These are phyloP conservation scores for Lagria hirta DNA, from an alignment of 2,888 invertebrate genomes.

Conservation along the genomic window DNA sequence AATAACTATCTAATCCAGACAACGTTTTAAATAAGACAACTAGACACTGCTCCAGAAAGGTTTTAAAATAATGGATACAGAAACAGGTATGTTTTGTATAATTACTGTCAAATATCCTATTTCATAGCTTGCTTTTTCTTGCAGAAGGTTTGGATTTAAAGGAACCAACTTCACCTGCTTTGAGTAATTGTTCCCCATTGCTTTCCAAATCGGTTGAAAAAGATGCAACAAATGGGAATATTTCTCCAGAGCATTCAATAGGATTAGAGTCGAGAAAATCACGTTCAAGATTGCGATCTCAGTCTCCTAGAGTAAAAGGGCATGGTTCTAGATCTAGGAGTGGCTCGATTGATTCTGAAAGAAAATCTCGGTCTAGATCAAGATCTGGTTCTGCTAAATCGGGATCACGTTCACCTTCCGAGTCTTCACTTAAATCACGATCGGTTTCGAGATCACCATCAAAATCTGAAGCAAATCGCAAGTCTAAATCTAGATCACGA, in stretches of 20 bases:
- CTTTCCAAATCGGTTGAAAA: conserved; percentile 39
- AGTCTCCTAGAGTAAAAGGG: too few species aligned
- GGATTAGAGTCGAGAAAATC: conserved; percentile 45
- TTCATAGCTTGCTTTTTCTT: conserved; percentile 11
- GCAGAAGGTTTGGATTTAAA: conserved; percentile 28
- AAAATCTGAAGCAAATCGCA: conserved; percentile 20
- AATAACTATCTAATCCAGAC: too few species aligned
- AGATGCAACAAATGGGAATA: conserved; percentile 24
- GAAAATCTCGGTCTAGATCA: conserved; percentile 29
- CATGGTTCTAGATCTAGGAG: conserved; percentile 33
- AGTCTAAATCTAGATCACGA: neutral
- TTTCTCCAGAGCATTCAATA: conserved; percentile 32
- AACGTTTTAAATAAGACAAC: too few species aligned
- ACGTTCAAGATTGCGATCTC: conserved; percentile 41
- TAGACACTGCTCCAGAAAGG: too few species aligned
- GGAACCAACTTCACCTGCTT: conserved; percentile 24
- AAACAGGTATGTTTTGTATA: conserved; percentile 27
- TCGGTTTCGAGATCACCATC: too few species aligned
- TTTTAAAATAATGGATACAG: conserved; percentile 32
- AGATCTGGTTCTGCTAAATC: conserved; percentile 34
- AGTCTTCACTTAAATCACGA: conserved; percentile 32
- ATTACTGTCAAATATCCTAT: neutral
- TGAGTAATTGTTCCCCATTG: conserved; percentile 35
- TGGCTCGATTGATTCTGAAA: conserved; percentile 28
- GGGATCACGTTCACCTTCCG: conserved; percentile 14